These are phyloP conservation scores for Colletes collaris DNA, from an alignment of 2,888 invertebrate genomes.

Conservation along the genomic window DNA sequence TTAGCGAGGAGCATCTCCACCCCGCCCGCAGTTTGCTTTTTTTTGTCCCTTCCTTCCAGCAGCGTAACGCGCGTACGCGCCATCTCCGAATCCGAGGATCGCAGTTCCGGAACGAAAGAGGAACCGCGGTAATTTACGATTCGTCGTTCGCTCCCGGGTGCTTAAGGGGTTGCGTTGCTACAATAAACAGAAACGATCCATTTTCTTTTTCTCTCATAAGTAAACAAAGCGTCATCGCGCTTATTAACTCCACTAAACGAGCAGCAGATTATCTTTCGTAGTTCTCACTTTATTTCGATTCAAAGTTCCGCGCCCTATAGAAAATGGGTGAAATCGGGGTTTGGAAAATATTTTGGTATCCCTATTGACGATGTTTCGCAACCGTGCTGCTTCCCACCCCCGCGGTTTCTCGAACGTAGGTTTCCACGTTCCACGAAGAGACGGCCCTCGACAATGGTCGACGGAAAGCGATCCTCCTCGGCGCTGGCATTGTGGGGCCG, in stretches of 20 bases:
- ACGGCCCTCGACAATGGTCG: conserved; percentile 47
- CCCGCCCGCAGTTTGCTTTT: conserved; percentile 1
- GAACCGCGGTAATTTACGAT: conserved; percentile 76
- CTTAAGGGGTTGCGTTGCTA: background rate
- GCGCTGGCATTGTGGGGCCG: conserved; percentile 45
- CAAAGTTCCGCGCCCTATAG: background rate
- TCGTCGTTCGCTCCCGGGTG: conserved; percentile 50
- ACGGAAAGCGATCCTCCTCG: conserved; percentile 56
- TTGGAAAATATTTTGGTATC: conserved; percentile 63
- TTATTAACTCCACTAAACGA: too few relatives aligned
- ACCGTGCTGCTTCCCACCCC: conserved; percentile 20
- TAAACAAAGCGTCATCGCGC: too few relatives aligned
- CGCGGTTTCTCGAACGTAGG: conserved; percentile 3
- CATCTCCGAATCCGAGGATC: conserved; percentile 77
- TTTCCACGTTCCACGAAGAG: conserved; percentile 15
- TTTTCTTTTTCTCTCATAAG: too few relatives aligned
- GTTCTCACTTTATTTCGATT: background rate
- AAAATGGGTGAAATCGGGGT: background rate
- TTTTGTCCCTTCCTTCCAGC: conserved; percentile 42
- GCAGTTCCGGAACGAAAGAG: conserved; percentile 72
- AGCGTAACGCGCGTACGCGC: conserved; percentile 52
- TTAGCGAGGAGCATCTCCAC: conserved; percentile 69
- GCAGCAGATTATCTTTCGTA: too few relatives aligned
- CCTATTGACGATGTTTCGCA: conserved; percentile 54
- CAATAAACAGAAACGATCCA: too few relatives aligned